Base-by-base conservation (phyloP, 2,888 invertebrate species). In the Melolontha melolontha region DNA sequence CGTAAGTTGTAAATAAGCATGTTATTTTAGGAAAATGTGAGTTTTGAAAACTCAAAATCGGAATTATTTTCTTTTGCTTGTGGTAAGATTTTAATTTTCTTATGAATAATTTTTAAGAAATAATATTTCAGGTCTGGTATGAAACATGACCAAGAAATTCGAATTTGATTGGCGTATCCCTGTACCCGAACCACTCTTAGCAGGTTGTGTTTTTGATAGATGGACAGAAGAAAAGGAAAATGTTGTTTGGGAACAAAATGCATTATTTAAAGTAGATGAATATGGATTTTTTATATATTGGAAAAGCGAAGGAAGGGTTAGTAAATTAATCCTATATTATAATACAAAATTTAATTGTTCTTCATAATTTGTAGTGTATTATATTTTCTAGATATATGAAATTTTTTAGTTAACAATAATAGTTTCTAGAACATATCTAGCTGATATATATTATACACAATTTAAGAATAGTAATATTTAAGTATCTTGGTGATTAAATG, bases 161-260 rank as follows among this genome's bases (percentile, higher is more conserved):
- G 98, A 98, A 83, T 99, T 99, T 87, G 94, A 96, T 87, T 99
- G 98, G 98, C 95, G 94, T 84, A 93, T 96, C 79, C 92, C 94
- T 70, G 95, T 98, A 75, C 98, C 98, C 52, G 93, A 95, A 79
- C 88, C 92, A 50, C 87, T 97, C 54, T 87, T 91, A 62, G 87
- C 89, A 81, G 99, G 99, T 66, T 93, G 93, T 75, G 87, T 91
- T 64, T 97, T 98, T 84, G 98, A 99, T 87, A 90, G 98, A 76
- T 99, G 98, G 97, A 95, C 96, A 68, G 99, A 99, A 85, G 97
- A 97, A 81, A 96, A 95, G 83, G 97, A 97, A 82, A 94, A 94
- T 79, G 91, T 92, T 51, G 97, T 96, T 75, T 87, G 92, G 66
- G 96, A 98, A 82, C 89, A 92, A 75, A 92, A 91, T 81, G 96